These are phyloP conservation scores for Hestina assimilis DNA, from an alignment of 1,140 invertebrate species.

Conservation along the genomic window DNA sequence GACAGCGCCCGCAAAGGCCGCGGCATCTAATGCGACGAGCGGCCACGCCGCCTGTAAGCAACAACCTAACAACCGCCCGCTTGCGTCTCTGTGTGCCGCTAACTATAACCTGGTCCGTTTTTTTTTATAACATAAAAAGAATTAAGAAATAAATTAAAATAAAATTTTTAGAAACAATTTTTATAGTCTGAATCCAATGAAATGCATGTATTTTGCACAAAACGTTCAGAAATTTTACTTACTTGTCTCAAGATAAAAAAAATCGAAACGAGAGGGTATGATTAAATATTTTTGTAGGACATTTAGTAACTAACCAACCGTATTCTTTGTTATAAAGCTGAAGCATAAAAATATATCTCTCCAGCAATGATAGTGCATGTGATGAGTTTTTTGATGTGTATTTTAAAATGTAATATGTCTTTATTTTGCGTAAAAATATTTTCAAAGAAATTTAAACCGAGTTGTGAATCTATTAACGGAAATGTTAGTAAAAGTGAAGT, in stretches of 20 bases:
- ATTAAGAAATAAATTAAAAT: not conserved
- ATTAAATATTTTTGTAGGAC: constrained; percentile 1
- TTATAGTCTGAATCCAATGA: constrained; percentile 4
- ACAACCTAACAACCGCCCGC: constrained; percentile 58
- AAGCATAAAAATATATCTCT: constrained; percentile 3
- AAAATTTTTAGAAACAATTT: constrained; percentile 1
- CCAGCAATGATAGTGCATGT: constrained; percentile 64
- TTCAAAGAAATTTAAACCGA: constrained; percentile 45
- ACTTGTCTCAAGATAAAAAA: constrained; percentile 9
- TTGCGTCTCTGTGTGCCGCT: constrained; percentile 70
- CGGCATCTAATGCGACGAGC: constrained; percentile 62
- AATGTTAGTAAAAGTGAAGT: constrained; percentile 34
- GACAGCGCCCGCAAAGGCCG: constrained; percentile 63
- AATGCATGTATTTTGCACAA: constrained; percentile 41
- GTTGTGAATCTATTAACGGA: constrained; percentile 18
- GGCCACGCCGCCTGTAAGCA: constrained; percentile 79
- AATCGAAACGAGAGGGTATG: constrained; percentile 4
- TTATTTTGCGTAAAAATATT: constrained; percentile 59
- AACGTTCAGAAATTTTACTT: not conserved
- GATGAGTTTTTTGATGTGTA: constrained; percentile 52
- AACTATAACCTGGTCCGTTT: constrained; percentile 65
- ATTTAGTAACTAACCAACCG: constrained; percentile 1
- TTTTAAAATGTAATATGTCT: constrained; percentile 54
- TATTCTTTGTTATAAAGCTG: not conserved
- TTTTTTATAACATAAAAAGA: constrained; percentile 31